These are phyloP conservation scores for Phoenicopterus ruber DNA, from an alignment of 2,113 vertebrate genomes.

Conservation along the genomic window DNA sequence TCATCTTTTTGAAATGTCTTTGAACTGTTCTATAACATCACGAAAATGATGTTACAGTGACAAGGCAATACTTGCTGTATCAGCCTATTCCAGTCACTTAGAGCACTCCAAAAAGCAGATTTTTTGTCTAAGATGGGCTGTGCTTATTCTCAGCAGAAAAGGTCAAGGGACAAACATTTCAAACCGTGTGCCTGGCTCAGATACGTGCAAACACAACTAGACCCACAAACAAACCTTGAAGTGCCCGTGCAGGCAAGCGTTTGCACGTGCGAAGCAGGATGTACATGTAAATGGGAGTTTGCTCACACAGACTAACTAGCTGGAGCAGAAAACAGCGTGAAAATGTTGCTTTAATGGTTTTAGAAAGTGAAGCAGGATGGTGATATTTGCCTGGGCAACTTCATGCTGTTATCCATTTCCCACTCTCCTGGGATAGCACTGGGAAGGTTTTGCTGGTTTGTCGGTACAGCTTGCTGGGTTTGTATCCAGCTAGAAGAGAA, in stretches of 20 bases:
- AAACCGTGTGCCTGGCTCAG: background rate
- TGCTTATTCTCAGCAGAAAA: background rate
- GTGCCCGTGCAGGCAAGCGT: background rate
- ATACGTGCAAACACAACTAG: background rate
- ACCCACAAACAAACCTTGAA: background rate
- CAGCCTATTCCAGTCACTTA: background rate
- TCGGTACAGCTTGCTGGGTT: background rate
- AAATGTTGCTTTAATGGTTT: background rate
- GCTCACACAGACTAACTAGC: background rate
- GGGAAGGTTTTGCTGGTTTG: background rate
- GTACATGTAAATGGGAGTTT: background rate
- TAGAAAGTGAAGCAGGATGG: background rate
- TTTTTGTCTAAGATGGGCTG: background rate
- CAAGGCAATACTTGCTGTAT: background rate
- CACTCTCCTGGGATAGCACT: background rate
- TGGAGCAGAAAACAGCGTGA: background rate
- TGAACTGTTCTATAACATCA: background rate
- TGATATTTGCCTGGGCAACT: background rate
- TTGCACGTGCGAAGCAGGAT: background rate
- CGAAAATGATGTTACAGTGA: background rate
- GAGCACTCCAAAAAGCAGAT: background rate
- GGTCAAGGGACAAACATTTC: background rate
- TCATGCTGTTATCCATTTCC: background rate
- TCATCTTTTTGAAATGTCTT: background rate
- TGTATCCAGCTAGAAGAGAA: background rate